Conservation (phyloP, 2,888 invertebrate species). For the Tineola bisselliella region DNA sequence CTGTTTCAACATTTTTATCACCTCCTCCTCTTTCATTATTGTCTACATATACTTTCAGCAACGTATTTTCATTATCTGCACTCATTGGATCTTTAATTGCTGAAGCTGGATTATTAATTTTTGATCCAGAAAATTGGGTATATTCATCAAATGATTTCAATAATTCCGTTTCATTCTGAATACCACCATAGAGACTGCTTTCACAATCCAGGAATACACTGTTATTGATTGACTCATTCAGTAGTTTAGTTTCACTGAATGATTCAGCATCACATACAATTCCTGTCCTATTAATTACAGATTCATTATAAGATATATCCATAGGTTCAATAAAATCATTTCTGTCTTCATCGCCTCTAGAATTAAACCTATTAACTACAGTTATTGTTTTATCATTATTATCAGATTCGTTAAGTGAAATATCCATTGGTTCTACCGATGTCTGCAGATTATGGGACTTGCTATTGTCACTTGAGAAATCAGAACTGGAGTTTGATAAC, state of each 20-base stretch:
- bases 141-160: constrained; percentile 2
- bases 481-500: constrained; percentile 17
- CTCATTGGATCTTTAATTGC: no score
- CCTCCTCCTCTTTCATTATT: no score
- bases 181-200: constrained; percentile 39
- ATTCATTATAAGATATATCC: constrained; percentile 6
- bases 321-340: constrained; percentile 8
- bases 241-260: constrained; percentile 5
- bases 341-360: not conserved
- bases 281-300: constrained; percentile 16
- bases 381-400: constrained; percentile 30
- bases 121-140: constrained; percentile 12
- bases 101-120: not conserved
- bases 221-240: constrained; percentile 30
- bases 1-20: not conserved
- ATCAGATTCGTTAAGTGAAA: constrained; percentile 38
- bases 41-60: no score
- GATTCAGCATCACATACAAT: not conserved
- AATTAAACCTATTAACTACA: constrained; percentile 15
- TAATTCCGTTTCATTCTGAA: constrained; percentile 23
- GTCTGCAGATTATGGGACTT: constrained; percentile 12
- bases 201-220: constrained; percentile 58
- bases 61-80: no score
- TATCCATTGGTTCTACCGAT: constrained; percentile 45
- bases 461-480: constrained; percentile 8